Evolutionary conservation across 2,888 invertebrate species (phyloP), one percentile per base, ranked within the genome.

Genomic region (Scaptodrosophila latifasciaeformis): DNA sequence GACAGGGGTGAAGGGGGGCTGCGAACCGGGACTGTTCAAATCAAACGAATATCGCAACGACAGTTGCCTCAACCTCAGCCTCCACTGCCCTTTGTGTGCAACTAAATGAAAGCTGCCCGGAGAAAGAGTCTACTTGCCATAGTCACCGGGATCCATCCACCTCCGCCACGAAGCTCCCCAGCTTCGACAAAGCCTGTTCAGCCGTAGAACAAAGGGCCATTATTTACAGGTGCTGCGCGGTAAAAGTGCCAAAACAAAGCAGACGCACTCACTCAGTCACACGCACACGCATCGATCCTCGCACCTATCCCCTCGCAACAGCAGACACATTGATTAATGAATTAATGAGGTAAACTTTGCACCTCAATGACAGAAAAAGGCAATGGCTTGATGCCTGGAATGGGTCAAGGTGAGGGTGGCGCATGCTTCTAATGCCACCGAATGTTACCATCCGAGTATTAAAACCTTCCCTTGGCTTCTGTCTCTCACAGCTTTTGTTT

Each of bases 211-310:
- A 75, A 75, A 75, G 79, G 67, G 64, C 80, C 80, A 75, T 75
- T 75, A 75, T 79, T 72, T 75, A 72, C 75, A 75, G 79, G 75
- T 75, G 75, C 80, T 79, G 75, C 79, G 63, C 76, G 45, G 72
- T 65, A 76, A 75, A 78, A 75, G 79, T 75, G 80, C 70, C 79
- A 79, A 75, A 75, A 79, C 75, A 75, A 79, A 79, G 72, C 75
- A 76, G 70, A 72, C 72, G 65, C 67, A 65, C 65, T 60, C 57
- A 56, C 77, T 50, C 13, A 15, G 15, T 13, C 47, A 18, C 35
- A 47, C 35, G 7, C 12, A 30, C 49, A 21, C 51, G 30, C 48
- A 24, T 51, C 35, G 44, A 18, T 39, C 7, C 53, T 45, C 37
- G 30, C 51, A 49, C 50, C 39, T 21, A 44, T 51, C 52, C 34